phyloP scores from a whole-genome alignment of 2,113 vertebrate species.

The Morone chrysops region DNA sequence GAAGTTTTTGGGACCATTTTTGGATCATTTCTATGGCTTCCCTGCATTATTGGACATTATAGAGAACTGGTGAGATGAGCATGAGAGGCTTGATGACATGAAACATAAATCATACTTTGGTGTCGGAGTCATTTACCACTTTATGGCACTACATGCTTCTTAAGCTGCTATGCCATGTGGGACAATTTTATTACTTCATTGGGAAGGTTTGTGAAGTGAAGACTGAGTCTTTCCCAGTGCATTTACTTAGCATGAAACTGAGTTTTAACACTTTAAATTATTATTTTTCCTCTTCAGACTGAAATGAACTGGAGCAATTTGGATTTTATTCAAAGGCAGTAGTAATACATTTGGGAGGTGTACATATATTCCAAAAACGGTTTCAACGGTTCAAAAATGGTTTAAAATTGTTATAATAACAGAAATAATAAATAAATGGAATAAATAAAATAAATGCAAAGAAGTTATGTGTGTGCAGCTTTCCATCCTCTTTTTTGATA shows the following conservation, averaged over 20 bases:
- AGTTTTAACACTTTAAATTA: slow-evolving; percentile 11
- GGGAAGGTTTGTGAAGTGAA: slow-evolving; percentile 6
- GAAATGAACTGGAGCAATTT: neutral
- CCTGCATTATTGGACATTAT: slow-evolving; percentile 34
- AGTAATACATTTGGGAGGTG: neutral
- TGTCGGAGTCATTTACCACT: slow-evolving; percentile 33
- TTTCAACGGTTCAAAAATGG: too few relatives aligned
- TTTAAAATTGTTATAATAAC: neutral
- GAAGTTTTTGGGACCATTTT: slow-evolving; percentile 38
- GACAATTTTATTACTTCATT: slow-evolving; percentile 11
- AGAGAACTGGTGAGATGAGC: slow-evolving; percentile 43
- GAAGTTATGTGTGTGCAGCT: neutral
- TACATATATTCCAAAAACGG: neutral
- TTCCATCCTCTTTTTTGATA: neutral
- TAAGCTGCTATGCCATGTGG: slow-evolving; percentile 1
- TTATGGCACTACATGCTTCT: slow-evolving; percentile 33
- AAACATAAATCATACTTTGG: slow-evolving; percentile 38
- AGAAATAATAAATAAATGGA: too few relatives aligned
- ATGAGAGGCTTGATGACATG: slow-evolving; percentile 38
- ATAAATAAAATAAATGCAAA: too few relatives aligned
- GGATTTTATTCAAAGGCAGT: neutral
- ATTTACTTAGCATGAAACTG: slow-evolving; percentile 22
- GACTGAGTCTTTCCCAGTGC: neutral
- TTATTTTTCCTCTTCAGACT: neutral
- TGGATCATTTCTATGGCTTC: slow-evolving; percentile 33